phyloP scores from a whole-genome alignment of 92 coral and sea anemone genomes.

The Pocillopora meandrina region DNA sequence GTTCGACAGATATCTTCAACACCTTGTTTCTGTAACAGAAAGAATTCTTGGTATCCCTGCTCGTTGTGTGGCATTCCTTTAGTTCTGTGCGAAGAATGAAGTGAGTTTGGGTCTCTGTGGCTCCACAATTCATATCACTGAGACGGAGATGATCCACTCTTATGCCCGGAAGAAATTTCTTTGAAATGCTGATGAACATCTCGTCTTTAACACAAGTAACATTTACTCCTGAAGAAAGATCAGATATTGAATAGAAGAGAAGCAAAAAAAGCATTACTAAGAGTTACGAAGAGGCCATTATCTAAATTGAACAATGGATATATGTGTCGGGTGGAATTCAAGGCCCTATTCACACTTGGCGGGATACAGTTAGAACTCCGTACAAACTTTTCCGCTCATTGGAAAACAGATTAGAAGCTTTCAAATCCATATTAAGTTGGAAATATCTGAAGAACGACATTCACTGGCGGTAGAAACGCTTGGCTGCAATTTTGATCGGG shows the following conservation, averaged over 20 bases:
- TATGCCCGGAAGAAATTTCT: slow-evolving; percentile 21
- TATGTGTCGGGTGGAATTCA: too few species aligned
- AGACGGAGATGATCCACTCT: slow-evolving; percentile 41
- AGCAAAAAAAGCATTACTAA: too few species aligned
- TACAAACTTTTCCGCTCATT: too few species aligned
- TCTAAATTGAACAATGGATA: too few species aligned
- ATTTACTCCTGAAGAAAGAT: slow-evolving; percentile 22
- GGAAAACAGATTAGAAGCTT: too few species aligned
- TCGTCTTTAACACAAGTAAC: slow-evolving; percentile 32
- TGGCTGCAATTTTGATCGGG: too few species aligned
- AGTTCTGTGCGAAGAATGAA: slow-evolving; percentile 29
- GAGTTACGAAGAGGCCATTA: too few species aligned
- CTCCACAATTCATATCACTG: slow-evolving; percentile 22
- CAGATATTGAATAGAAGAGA: background rate
- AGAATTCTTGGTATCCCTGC: slow-evolving; percentile 20
- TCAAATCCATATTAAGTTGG: too few species aligned
- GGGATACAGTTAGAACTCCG: too few species aligned
- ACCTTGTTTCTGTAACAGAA: slow-evolving; percentile 26
- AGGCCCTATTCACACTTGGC: too few species aligned
- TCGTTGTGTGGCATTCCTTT: slow-evolving; percentile 26
- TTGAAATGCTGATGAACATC: slow-evolving; percentile 45
- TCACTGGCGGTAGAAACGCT: too few species aligned
- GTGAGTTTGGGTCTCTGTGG: slow-evolving; percentile 38
- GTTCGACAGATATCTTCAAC: slow-evolving; percentile 17
- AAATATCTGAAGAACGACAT: too few species aligned